phyloP scores from a whole-genome alignment of 2,113 vertebrate species.

The Calonectris borealis region DNA sequence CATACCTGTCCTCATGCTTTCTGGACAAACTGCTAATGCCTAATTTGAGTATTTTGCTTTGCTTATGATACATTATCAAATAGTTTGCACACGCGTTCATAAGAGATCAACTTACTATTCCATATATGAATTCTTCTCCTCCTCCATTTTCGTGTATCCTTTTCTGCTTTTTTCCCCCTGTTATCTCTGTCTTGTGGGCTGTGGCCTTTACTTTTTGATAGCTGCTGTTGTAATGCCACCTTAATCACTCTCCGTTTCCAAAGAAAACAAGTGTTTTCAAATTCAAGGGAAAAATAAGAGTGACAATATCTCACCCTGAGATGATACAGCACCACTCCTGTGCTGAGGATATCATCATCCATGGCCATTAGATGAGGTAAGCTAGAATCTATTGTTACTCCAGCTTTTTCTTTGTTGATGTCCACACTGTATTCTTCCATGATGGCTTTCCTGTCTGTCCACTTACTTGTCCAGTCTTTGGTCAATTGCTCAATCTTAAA shows the following conservation, averaged over 20 bases:
- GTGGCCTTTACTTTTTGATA: not conserved
- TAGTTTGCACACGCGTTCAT: not conserved
- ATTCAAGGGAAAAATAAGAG: not conserved
- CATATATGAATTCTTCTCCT: not conserved
- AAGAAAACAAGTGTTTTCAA: not conserved
- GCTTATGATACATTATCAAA: not conserved
- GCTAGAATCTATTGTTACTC: conserved; percentile 88
- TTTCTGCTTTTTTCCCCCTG: not conserved
- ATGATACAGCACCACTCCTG: conserved; percentile 91
- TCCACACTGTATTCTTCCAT: conserved; percentile 91
- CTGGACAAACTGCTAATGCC: not conserved
- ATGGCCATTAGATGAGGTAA: conserved; percentile 90
- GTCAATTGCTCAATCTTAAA: conserved; percentile 90
- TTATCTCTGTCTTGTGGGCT: not conserved
- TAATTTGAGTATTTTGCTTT: not conserved
- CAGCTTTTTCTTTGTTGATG: conserved; percentile 86
- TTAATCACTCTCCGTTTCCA: not conserved
- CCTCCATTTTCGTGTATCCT: not conserved
- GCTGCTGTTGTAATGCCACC: not conserved
- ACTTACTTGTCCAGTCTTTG: conserved; percentile 90
- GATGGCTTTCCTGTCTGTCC: conserved; percentile 87
- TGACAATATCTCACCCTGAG: conserved; percentile 83
- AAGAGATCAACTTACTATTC: not conserved
- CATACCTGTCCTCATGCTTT: not conserved
- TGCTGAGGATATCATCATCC: conserved; percentile 92